These are phyloP conservation scores for Callimorpha dominula DNA, from an alignment of 2,888 invertebrate species.

Conservation along the genomic window DNA sequence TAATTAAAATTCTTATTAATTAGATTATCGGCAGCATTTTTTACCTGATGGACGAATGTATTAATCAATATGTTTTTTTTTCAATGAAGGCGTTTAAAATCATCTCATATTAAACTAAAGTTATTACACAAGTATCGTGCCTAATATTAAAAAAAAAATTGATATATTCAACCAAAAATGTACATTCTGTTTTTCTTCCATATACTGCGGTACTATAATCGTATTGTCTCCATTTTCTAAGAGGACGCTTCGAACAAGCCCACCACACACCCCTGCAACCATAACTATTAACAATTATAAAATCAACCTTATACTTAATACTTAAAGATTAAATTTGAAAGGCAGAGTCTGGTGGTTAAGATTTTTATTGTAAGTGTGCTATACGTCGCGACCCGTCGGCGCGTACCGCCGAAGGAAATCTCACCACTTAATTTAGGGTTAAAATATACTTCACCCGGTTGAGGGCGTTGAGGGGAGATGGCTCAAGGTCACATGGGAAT, in stretches of 20 bases:
- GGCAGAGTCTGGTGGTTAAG: conserved; percentile 28
- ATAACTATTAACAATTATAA: conserved; percentile 16
- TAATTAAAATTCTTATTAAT: no score
- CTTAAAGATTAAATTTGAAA: conserved; percentile 34
- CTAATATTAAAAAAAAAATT: no score
- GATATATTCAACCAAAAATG: not conserved
- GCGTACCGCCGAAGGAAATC: conserved; percentile 70
- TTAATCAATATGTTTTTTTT: no score
- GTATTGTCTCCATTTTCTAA: conserved; percentile 83
- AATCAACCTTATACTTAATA: conserved; percentile 31
- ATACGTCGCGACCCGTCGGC: conserved; percentile 73
- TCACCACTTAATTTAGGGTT: conserved; percentile 77
- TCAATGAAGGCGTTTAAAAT: no score
- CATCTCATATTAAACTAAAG: no score
- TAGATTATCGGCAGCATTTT: no score
- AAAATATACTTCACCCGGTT: conserved; percentile 73
- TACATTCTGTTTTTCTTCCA: conserved; percentile 47
- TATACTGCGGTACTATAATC: conserved; percentile 76
- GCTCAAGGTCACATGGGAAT: conserved; percentile 71
- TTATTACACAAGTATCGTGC: not conserved
- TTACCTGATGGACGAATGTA: no score
- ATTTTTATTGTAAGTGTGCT: conserved; percentile 38
- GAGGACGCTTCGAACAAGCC: conserved; percentile 78
- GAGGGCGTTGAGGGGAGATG: conserved; percentile 38
- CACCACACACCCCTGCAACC: conserved; percentile 73